These are phyloP conservation scores for Drosophila mayaguana DNA, from an alignment of 2,888 invertebrate species.

Conservation along the genomic window DNA sequence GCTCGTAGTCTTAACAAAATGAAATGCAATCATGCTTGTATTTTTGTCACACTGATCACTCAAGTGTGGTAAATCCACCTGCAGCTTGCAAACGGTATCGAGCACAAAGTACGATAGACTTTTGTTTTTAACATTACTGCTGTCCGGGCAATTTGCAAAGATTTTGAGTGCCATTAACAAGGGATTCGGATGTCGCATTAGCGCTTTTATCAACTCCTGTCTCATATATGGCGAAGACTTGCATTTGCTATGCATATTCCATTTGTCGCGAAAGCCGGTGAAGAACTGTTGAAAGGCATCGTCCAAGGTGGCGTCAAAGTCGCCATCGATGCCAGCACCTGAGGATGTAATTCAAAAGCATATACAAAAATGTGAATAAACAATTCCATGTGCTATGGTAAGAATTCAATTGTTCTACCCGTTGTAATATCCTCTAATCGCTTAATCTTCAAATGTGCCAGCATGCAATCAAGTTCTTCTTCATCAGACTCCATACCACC, in stretches of 20 bases:
- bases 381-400: neutral
- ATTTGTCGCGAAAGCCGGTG: conserved; percentile 76
- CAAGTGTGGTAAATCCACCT: conserved; percentile 84
- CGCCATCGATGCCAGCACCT: conserved; percentile 83
- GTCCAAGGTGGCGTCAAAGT: conserved; percentile 82
- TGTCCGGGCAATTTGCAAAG: conserved; percentile 84
- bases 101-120: conserved; percentile 85
- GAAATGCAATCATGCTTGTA: conserved; percentile 90
- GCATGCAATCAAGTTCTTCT: conserved; percentile 61
- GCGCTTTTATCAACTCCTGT: conserved; percentile 52
- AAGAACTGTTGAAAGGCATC: conserved; percentile 77
- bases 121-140: conserved; percentile 84
- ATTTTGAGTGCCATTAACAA: conserved; percentile 82
- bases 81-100: conserved; percentile 87
- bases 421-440: conserved; percentile 83
- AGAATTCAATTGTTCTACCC: conserved; percentile 47
- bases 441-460: conserved; percentile 82
- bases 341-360: neutral
- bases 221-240: conserved; percentile 66
- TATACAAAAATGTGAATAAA: neutral
- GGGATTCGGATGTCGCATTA: conserved; percentile 71
- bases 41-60: conserved; percentile 85
- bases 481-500: conserved; percentile 83
- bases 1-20: conserved; percentile 89
- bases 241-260: conserved; percentile 78